phyloP scores from a whole-genome alignment of 1,140 invertebrate genomes.

The Brachionus plicatilis region DNA sequence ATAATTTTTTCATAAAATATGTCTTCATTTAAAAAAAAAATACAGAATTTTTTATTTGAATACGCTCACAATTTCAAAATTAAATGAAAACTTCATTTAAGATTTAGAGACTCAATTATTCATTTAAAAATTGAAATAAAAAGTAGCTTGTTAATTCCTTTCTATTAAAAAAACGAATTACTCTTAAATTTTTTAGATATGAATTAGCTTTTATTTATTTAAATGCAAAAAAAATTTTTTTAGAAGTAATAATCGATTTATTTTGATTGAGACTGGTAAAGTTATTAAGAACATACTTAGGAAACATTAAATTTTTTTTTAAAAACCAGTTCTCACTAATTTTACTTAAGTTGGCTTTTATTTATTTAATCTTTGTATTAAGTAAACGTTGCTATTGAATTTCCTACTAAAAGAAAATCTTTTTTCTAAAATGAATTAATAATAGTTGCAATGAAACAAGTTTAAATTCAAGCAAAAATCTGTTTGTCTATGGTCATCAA shows the following conservation, averaged over 20 bases:
- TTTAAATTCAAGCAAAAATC: neutral
- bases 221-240: neutral
- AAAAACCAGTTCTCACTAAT: neutral
- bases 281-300: neutral
- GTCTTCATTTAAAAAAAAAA: no score
- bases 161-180: no score
- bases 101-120: no score
- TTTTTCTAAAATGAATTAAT: neutral
- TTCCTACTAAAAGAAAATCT: neutral
- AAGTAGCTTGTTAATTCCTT: no score
- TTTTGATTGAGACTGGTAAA: neutral
- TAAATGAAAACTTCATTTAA: no score
- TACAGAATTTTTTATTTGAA: no score
- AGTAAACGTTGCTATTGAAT: neutral
- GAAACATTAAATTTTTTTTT: neutral
- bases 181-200: no score
- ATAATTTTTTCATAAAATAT: no score
- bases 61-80: no score
- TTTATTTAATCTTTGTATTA: neutral
- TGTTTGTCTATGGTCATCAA: constrained; percentile 25
- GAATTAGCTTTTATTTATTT: no score
- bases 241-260: neutral
- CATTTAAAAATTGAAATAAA: no score
- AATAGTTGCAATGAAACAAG: neutral
- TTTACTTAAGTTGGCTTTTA: neutral